Percentiles rank a stretch among this genome's conserved stretches.
Conservation (phyloP, 2,113 vertebrate species). For the Phalacrocorax brasilianus region DNA sequence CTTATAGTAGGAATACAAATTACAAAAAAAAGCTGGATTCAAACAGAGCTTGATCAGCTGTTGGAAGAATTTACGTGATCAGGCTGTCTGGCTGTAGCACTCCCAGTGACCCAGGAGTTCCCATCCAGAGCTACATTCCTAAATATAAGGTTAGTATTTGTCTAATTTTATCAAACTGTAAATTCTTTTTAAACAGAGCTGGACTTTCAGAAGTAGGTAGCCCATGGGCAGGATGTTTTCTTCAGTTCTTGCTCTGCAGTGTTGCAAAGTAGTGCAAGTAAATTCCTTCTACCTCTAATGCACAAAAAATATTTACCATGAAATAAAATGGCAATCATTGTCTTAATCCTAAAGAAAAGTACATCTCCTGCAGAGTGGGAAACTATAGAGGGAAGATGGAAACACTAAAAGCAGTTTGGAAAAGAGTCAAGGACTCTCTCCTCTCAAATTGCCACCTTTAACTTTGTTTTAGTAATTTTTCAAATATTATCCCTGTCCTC, state of each 20-base stretch:
- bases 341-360: background rate
- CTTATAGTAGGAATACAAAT: background rate
- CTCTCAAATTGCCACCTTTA: background rate
- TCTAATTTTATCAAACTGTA: background rate
- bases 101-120: background rate
- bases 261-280: background rate
- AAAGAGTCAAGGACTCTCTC: background rate
- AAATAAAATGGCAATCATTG: background rate
- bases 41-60: background rate
- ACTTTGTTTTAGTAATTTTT: constrained; percentile 6
- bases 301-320: background rate
- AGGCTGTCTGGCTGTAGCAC: background rate
- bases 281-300: background rate
- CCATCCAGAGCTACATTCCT: background rate
- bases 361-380: background rate
- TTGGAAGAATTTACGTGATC: background rate
- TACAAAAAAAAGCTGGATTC: background rate
- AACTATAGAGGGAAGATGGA: background rate
- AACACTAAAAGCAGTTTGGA: background rate
- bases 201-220: background rate
- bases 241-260: background rate
- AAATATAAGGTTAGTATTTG: background rate
- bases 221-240: background rate
- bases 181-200: background rate
- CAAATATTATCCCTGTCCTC: background rate